Conservation (phyloP, 2,888 invertebrate genomes). For the Saturnia pavonia region DNA sequence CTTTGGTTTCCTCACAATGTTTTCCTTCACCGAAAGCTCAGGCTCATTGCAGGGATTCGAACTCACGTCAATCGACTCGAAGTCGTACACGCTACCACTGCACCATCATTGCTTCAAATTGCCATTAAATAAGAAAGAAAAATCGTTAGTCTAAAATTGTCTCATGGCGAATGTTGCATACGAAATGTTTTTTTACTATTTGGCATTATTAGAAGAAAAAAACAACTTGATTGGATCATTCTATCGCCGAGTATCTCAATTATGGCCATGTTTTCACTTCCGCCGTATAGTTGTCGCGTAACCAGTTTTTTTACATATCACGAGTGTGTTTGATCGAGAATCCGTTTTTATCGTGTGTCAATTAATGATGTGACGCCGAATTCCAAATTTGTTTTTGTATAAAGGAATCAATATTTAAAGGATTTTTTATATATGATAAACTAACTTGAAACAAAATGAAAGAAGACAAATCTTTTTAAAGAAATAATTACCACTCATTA, state of each 20-base stretch:
- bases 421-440: too few relatives aligned
- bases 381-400: not conserved
- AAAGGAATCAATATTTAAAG: not conserved
- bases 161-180: not conserved
- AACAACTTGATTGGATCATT: not conserved
- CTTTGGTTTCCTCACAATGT: too few relatives aligned
- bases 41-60: too few relatives aligned
- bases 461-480: too few relatives aligned
- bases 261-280: not conserved
- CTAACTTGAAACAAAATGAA: too few relatives aligned
- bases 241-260: not conserved
- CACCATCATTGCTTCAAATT: too few relatives aligned
- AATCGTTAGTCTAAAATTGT: not conserved
- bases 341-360: not conserved
- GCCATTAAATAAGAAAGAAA: too few relatives aligned
- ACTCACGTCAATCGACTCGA: too few relatives aligned
- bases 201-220: not conserved
- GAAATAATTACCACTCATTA: too few relatives aligned
- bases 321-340: not conserved
- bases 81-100: too few relatives aligned
- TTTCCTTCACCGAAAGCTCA: too few relatives aligned
- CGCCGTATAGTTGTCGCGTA: not conserved
- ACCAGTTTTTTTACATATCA: not conserved
- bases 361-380: not conserved
- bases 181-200: not conserved